A percentile compares a stretch with the other conserved stretches of the same genome.
Evolutionary conservation across 2,797 vertebrate species (phyloP).

Genomic region (Diceros bicornis): DNA sequence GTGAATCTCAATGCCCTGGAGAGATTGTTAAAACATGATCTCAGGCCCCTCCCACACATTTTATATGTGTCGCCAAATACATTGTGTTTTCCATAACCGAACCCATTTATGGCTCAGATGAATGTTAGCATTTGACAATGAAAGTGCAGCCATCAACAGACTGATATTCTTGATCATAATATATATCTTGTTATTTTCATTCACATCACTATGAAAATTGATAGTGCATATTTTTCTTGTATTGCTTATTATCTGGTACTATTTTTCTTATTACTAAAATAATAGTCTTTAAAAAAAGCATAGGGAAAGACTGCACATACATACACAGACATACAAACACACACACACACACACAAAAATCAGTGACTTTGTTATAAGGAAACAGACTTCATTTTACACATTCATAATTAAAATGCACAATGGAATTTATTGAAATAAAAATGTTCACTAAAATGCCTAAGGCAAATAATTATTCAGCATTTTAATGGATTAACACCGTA

Average conservation of each 20-base stretch:
- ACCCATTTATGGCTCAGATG: neutral
- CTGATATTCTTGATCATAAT: neutral
- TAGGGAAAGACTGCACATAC: neutral
- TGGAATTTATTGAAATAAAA: neutral
- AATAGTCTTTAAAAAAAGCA: neutral
- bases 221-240: neutral
- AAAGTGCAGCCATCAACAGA: neutral
- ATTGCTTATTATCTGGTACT: conserved; percentile 1
- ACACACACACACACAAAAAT: neutral
- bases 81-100: neutral
- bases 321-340: neutral
- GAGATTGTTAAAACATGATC: neutral
- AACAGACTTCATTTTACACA: neutral
- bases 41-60: neutral
- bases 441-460: neutral
- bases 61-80: neutral
- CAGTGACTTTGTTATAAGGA: neutral
- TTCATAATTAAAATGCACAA: neutral
- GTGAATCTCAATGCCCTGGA: neutral
- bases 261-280: conserved; percentile 62
- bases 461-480: neutral
- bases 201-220: conserved; percentile 36
- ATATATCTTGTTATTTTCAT: conserved; percentile 27
- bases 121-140: neutral
- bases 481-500: neutral